A percentile compares a stretch with the other conserved stretches of the same genome.
These are phyloP conservation scores for Mormyrops attenuatus DNA, from an alignment of 2,797 vertebrate species.

Conservation along the genomic window DNA sequence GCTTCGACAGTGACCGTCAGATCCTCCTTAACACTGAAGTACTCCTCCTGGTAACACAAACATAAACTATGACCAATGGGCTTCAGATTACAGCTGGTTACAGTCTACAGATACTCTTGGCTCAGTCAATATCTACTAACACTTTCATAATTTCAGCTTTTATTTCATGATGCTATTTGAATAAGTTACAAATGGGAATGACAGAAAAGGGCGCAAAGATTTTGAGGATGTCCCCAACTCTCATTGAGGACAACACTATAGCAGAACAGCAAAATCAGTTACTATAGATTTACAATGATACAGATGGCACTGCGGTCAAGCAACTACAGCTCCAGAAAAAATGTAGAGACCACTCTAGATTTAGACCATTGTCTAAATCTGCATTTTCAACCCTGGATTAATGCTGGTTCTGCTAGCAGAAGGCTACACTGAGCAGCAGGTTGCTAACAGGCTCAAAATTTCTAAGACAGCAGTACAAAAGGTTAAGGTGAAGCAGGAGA, in stretches of 20 bases:
- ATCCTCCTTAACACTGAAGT: constrained; percentile 56
- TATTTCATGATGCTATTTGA: neutral
- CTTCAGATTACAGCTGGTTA: neutral
- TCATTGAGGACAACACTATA: neutral
- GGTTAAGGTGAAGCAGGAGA: neutral
- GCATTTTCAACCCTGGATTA: neutral
- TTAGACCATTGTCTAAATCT: neutral
- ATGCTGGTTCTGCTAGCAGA: neutral
- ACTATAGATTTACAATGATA: neutral
- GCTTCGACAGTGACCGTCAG: constrained; percentile 47
- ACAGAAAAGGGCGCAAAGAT: neutral
- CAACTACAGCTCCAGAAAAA: neutral
- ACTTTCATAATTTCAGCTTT: neutral
- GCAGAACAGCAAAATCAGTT: neutral
- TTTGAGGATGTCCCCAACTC: neutral
- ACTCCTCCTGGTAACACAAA: constrained; percentile 53
- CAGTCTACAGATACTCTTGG: neutral
- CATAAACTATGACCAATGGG: neutral
- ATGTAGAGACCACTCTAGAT: neutral
- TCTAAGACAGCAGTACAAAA: neutral
- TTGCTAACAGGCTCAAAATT: neutral
- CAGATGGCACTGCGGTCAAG: neutral
- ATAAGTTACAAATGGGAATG: neutral
- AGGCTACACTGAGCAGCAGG: neutral
- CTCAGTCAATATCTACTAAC: neutral